These are phyloP conservation scores for Capitulum mitella DNA, from an alignment of 2,888 invertebrate species.

Conservation along the genomic window DNA sequence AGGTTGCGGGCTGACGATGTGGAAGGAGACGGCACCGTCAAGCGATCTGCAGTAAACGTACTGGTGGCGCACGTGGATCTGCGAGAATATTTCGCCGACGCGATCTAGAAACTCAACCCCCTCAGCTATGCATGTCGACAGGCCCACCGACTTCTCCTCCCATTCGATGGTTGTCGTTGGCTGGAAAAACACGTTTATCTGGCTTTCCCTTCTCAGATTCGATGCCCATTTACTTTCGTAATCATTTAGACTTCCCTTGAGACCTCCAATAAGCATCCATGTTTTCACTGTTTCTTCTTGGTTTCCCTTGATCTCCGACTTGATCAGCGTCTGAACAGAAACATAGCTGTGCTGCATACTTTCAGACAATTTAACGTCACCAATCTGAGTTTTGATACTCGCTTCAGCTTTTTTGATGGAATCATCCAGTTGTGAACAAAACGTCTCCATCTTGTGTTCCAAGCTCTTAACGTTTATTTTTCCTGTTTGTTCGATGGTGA, in stretches of 20 bases:
- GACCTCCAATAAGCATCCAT: background rate
- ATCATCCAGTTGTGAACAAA: background rate
- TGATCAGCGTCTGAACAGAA: background rate
- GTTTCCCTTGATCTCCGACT: background rate
- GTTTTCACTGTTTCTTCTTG: background rate
- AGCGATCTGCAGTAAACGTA: background rate
- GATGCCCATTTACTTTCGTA: background rate
- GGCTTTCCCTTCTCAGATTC: background rate
- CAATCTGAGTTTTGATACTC: background rate
- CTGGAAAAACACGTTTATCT: background rate
- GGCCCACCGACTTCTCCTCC: background rate
- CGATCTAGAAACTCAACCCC: background rate
- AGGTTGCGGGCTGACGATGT: too few relatives aligned
- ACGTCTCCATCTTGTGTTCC: background rate
- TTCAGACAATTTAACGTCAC: background rate
- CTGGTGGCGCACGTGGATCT: background rate
- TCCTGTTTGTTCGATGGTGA: background rate
- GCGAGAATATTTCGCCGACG: background rate
- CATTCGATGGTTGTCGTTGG: background rate
- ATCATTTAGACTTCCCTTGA: background rate
- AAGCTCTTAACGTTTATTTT: background rate
- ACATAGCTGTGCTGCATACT: conserved; percentile 8
- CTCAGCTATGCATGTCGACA: background rate
- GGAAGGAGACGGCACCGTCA: background rate
- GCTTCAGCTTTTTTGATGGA: background rate